phyloP scores from a whole-genome alignment of 2,113 vertebrate genomes.

The mouse (Mus musculus) region GRCm39 chr8:121689501-121690000 shows the following conservation, averaged over 20 bases:
- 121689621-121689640: rapidly evolving
- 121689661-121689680: background rate
- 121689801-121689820: background rate
- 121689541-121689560: background rate
- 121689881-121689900: background rate
- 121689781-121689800: background rate
- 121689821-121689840: background rate
- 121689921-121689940: background rate
- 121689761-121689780: background rate
- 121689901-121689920: background rate
- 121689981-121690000: background rate
- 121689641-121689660: rapidly evolving
- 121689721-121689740: constrained; percentile 52
- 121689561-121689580: background rate
- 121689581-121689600: background rate
- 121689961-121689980: constrained; percentile 34
- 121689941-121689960: constrained; percentile 64
- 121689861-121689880: background rate
- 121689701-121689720: background rate
- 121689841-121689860: background rate
- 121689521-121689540: background rate
- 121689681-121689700: background rate
- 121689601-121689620: rapidly evolving
- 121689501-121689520: background rate
- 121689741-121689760: background rate